phyloP scores from a whole-genome alignment of 2,113 vertebrate genomes.

The Mohoua ochrocephala region DNA sequence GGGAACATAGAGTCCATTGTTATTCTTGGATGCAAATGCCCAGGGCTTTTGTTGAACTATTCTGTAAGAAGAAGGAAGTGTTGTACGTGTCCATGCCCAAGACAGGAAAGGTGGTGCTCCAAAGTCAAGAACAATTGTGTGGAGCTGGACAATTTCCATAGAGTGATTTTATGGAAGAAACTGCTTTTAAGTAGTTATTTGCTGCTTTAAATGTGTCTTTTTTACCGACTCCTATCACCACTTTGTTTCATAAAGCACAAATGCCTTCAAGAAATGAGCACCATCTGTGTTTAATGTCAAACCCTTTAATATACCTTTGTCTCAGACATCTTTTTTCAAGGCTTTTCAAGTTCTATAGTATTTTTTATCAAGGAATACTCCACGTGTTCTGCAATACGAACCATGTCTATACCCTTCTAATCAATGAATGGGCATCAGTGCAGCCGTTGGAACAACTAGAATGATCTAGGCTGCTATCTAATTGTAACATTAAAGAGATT shows the following conservation, averaged over 20 bases:
- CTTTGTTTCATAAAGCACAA: neutral
- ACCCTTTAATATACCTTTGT: neutral
- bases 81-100: slow-evolving; percentile 15
- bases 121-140: slow-evolving; percentile 65
- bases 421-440: neutral
- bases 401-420: neutral
- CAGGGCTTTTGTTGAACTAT: neutral
- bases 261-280: neutral
- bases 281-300: neutral
- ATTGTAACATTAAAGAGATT: neutral
- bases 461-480: neutral
- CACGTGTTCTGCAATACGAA: neutral
- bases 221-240: neutral
- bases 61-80: slow-evolving; percentile 59
- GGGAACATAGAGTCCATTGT: neutral
- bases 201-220: neutral
- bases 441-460: neutral
- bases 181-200: slow-evolving; percentile 44
- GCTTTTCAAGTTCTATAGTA: neutral
- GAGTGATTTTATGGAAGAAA: slow-evolving; percentile 52
- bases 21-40: slow-evolving; percentile 33
- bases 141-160: slow-evolving; percentile 55
- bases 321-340: neutral
- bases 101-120: slow-evolving; percentile 74
- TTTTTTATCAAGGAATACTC: neutral